Percentiles rank a stretch among this genome's conserved stretches.
These are phyloP conservation scores for Macrobrachium nipponense DNA, from an alignment of 1,140 invertebrate species.

Conservation along the genomic window DNA sequence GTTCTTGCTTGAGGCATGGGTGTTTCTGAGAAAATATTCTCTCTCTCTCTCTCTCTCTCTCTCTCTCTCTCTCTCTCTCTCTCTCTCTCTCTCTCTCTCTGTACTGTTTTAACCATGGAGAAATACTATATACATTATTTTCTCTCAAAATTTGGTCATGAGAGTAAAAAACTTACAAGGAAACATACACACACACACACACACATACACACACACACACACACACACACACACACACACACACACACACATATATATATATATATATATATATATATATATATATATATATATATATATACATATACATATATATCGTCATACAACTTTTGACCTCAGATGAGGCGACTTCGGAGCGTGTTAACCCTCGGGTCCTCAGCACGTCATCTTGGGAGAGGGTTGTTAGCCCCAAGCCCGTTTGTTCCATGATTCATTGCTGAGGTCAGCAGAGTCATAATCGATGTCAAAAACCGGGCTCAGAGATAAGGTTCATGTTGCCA, in stretches of 20 bases:
- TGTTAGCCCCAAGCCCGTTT: no score
- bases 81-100: neutral
- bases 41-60: slow-evolving; percentile 8
- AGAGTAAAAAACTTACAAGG: neutral
- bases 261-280: neutral
- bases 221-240: neutral
- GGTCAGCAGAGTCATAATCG: no score
- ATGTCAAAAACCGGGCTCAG: no score
- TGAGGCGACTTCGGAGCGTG: neutral
- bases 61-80: slow-evolving; percentile 8
- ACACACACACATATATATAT: neutral
- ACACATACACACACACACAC: neutral
- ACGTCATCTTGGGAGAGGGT: neutral
- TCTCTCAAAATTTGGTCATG: no score
- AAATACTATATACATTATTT: no score
- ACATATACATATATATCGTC: neutral
- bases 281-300: neutral
- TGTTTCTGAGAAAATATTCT: neutral
- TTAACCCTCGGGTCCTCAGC: neutral
- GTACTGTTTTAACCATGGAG: no score
- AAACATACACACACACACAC: neutral
- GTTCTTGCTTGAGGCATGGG: no score
- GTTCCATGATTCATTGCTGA: no score
- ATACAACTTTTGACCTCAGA: neutral
- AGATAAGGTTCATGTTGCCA: no score